phyloP scores from a whole-genome alignment of 2,888 invertebrate genomes.

The Cephus pulcher region DNA sequence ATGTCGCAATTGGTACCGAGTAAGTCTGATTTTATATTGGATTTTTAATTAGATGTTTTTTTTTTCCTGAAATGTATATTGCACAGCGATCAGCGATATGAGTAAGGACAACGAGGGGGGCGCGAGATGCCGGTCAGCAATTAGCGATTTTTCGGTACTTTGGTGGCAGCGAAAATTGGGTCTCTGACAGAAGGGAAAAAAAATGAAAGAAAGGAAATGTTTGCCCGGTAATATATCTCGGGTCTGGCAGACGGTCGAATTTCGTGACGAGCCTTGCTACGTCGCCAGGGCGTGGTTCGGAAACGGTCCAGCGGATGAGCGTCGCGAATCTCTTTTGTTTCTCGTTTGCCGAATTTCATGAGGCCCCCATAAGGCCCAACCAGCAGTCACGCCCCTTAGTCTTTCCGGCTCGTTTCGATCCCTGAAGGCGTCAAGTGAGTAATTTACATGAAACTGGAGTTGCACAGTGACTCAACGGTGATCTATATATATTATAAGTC shows the following conservation, averaged over 20 bases:
- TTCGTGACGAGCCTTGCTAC: slow-evolving; percentile 41
- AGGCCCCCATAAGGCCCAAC: not conserved
- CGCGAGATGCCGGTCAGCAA: slow-evolving; percentile 13
- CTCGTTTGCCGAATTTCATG: slow-evolving; percentile 16
- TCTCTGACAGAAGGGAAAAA: not conserved
- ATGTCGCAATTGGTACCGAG: not conserved
- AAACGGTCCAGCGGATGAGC: slow-evolving; percentile 38
- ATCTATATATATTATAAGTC: not conserved
- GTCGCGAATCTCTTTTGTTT: slow-evolving; percentile 55
- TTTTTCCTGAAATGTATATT: not conserved
- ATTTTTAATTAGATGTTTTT: not conserved
- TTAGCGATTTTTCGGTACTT: slow-evolving; percentile 25
- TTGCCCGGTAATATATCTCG: slow-evolving; percentile 15
- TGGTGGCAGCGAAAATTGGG: slow-evolving; percentile 7
- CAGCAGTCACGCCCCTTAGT: slow-evolving; percentile 14
- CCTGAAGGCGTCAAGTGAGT: slow-evolving; percentile 15
- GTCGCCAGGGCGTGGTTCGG: slow-evolving; percentile 58
- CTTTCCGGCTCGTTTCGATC: slow-evolving; percentile 21
- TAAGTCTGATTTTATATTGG: not conserved
- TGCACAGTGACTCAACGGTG: not conserved
- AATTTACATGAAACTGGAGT: slow-evolving; percentile 18
- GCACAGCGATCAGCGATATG: slow-evolving; percentile 10
- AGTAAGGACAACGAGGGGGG: slow-evolving; percentile 20
- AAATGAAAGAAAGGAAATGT: slow-evolving; percentile 4
- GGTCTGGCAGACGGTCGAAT: slow-evolving; percentile 47